Evolutionary conservation across 2,113 vertebrate genomes (phyloP), one percentile per base, ranked within the genome.

Genomic region (Ptilorrhoa leucosticta): DNA sequence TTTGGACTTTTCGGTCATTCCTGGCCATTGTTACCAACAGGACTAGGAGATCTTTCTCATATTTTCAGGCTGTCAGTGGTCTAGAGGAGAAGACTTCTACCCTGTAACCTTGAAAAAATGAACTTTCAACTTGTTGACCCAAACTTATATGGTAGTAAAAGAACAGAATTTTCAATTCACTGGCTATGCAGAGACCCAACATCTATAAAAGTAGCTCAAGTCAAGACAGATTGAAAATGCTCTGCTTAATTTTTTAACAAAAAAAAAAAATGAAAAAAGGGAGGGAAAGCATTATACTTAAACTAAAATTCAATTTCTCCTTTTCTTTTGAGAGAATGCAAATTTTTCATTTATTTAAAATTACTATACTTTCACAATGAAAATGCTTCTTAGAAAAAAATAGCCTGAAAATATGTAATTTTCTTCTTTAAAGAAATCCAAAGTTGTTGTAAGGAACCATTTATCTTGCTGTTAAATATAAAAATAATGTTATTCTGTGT

Each of bases 281-380:
- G 26, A 0, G 0, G 0, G 13, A n/a, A 75, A 7, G 0, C 2
- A 42, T 47, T 65, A 22, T 39, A 31, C 42, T 45, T 63, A 57
- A 82, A 66, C 7, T 58, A 26, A 85, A 83, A 60, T 37, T 79
- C 6, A 47, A 0, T 24, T 26, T 30, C 23, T 54, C 7, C 5
- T 82, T 78, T 73, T 11, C 10, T 72, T 37, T 78, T 33, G 18
- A 58, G 12, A 79, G 3, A 40, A 71, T 7, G 11, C 1, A 42
- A 63, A 1, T 1, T 89, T 93, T 81, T 47, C 4, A 79, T 56
- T 10, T 64, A 15, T 56, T 54, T 83, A 40, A 72, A 88, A 42
- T 68, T 16, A 30, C 20, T 6, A 48, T 24, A 31, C 23, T 68
- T 83, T 72, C 24, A 79, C 31, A 76, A 48, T n/a, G 23, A 71